These are phyloP conservation scores for Lutjanus campechanus DNA, from an alignment of 2,797 vertebrate species.

Conservation along the genomic window DNA sequence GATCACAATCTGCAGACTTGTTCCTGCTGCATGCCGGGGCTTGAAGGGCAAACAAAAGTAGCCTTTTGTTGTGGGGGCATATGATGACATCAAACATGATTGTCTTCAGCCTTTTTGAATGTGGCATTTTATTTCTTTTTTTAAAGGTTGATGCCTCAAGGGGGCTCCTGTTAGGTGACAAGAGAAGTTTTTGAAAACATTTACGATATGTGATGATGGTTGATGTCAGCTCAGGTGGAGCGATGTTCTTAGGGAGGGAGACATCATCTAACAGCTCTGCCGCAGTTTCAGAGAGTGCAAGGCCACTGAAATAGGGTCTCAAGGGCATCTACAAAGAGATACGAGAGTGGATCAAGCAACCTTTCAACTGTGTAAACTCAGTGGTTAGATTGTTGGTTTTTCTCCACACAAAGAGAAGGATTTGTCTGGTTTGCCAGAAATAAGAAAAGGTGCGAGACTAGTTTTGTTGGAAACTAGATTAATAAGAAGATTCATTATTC, in stretches of 20 bases:
- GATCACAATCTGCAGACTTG: constrained; percentile 33
- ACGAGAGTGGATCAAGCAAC: constrained; percentile 40
- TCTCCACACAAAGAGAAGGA: constrained; percentile 6
- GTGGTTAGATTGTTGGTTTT: constrained; percentile 37
- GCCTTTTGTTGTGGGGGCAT: constrained; percentile 42
- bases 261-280: constrained; percentile 31
- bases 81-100: constrained; percentile 49
- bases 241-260: constrained; percentile 30
- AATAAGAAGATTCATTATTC: not conserved
- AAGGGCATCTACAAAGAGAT: constrained; percentile 59
- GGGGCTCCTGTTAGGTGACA: constrained; percentile 43
- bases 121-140: constrained; percentile 39
- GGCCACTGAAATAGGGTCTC: constrained; percentile 48
- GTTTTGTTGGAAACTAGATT: not conserved
- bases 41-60: constrained; percentile 62
- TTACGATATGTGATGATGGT: constrained; percentile 30
- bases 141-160: constrained; percentile 36
- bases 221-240: constrained; percentile 14
- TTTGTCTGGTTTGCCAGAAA: constrained; percentile 35
- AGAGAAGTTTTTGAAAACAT: constrained; percentile 15
- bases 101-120: constrained; percentile 40
- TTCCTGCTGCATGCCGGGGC: constrained; percentile 10
- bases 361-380: constrained; percentile 40
- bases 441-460: not conserved
- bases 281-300: constrained; percentile 34